Evolutionary conservation across 2,888 invertebrate genomes (phyloP), one percentile per base, ranked within the genome.

Genomic region (Didymodactylos carnosus): DNA sequence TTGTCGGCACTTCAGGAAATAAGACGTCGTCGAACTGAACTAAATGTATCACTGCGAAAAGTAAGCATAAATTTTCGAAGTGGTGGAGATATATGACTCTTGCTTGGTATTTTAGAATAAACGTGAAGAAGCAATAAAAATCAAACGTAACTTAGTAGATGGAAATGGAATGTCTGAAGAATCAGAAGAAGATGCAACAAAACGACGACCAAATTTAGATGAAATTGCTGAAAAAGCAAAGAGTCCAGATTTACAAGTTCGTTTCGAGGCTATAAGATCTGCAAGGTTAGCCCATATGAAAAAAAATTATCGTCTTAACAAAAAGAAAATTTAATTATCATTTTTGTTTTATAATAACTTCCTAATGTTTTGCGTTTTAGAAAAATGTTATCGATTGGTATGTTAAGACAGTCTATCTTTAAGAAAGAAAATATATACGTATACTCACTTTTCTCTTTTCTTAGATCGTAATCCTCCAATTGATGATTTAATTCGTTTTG

Each of bases 381-480:
- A 62, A 62, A 62, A 35, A 3, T 62, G 8, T 19, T 62, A 35
- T 62, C 62, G 1, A 35, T 62, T n/a, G n/a, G n/a, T n/a, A n/a
- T n/a, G n/a, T n/a, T n/a, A n/a, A n/a, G n/a, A n/a, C n/a, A n/a
- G n/a, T n/a, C n/a, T n/a, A n/a, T n/a, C n/a, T n/a, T n/a, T n/a
- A n/a, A n/a, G n/a, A n/a, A n/a, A n/a, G n/a, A n/a, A n/a, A n/a
- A n/a, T n/a, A n/a, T n/a, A n/a, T n/a, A n/a, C n/a, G n/a, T n/a
- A n/a, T n/a, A n/a, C n/a, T n/a, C n/a, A n/a, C n/a, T n/a, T n/a
- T n/a, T n/a, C n/a, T n/a, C n/a, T n/a, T n/a, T n/a, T n/a, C n/a
- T n/a, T n/a, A n/a, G 97, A 98, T 84, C 89, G 92, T 80, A 97
- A 97, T 87, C 98, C 98, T 78, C 97, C 98, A 35, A 97, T 98